Base-by-base conservation (phyloP, 2,797 vertebrate genomes). In the Oryzias dopingdopingensis region DNA sequence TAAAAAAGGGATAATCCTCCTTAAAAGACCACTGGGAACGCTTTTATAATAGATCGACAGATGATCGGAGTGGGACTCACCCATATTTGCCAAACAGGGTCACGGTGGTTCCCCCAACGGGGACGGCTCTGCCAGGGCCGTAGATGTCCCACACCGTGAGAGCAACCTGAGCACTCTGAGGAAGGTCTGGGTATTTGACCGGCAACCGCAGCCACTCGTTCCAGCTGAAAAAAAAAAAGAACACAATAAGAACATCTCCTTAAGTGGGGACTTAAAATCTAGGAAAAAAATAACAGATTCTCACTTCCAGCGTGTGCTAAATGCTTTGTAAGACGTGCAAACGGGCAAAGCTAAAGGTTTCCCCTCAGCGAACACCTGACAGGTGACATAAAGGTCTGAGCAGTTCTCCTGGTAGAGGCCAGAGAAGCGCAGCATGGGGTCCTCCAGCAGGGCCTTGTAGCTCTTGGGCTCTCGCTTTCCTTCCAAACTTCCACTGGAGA, bases 281-380 rank as follows among this genome's bases (percentile, higher is more conserved):
- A 57, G 20, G 20, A 22, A 18, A 24, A 1, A 42, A 12, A 45
- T 1, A 15, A 52, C 1, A 15, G 1, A 17, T 42, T 93, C 96
- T 95, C 91, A 98, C 96, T 99, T 99, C 97, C 97, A 99, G 18
- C 97, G 93, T 37, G 96, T 99, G 89, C 96, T 99, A 87, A 99
- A 99, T 0, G 97, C 95, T 82, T 99, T 99, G 85, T 98, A 99
- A 0, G 97, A 96, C 14, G 97, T 99, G 77, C 95, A 95, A 50
- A 98, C 95, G 0, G 96, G 96, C 56, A 99, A 89, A 2, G 96
- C 97, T 6, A 99, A 89, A 44, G 97, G 96, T 16, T 98, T 99
- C 6, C 97, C 97, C 80, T 99, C 97, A 10, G 96, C 96, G 72
- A 98, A 99, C 80, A 98, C 97, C 85, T 98, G 96, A 77, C 96